phyloP scores from a whole-genome alignment of 2,888 invertebrate species.

The Theodoxus fluviatilis region DNA sequence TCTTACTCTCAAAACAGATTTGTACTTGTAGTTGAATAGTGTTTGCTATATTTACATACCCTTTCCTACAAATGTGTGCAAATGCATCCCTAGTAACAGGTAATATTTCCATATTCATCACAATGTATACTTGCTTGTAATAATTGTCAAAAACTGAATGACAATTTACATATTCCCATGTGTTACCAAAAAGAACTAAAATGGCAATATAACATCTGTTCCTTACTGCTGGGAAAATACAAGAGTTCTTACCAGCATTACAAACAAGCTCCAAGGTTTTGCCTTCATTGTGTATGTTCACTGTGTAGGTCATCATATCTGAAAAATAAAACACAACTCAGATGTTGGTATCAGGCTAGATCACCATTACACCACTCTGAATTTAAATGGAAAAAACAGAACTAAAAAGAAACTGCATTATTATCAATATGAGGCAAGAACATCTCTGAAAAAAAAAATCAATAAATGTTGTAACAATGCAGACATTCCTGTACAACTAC shows the following conservation, averaged over 20 bases:
- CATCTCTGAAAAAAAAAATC: slow-evolving; percentile 15
- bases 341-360: not conserved
- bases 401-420: too few relatives aligned
- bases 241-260: slow-evolving; percentile 78
- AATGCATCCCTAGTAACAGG: too few relatives aligned
- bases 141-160: not conserved
- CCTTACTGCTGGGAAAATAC: not conserved
- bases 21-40: too few relatives aligned
- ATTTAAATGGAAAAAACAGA: too few relatives aligned
- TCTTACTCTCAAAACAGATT: too few relatives aligned
- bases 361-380: too few relatives aligned
- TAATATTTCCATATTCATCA: not conserved
- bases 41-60: too few relatives aligned
- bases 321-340: slow-evolving; percentile 41
- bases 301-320: slow-evolving; percentile 78
- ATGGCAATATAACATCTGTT: not conserved
- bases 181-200: not conserved
- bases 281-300: slow-evolving; percentile 91
- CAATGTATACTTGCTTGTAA: not conserved
- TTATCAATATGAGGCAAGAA: too few relatives aligned
- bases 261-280: slow-evolving; percentile 90
- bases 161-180: not conserved
- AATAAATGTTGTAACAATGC: not conserved
- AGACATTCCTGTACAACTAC: not conserved
- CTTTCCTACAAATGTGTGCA: too few relatives aligned